Base-by-base conservation (phyloP, 2,113 vertebrate species). In the Cyprinodon tularosa region DNA sequence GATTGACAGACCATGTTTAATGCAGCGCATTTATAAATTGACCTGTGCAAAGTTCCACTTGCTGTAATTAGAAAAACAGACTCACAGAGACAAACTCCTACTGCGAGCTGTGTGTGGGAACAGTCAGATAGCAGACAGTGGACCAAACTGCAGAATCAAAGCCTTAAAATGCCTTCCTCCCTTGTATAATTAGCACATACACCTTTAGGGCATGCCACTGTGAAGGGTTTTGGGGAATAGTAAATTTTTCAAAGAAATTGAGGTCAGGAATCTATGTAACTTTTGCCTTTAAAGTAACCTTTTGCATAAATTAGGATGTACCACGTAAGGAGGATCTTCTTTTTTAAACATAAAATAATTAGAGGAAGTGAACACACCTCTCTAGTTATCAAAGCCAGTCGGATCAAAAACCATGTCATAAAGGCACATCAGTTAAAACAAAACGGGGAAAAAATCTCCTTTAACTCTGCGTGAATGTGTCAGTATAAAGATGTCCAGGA, bases 341-440 rank as follows among this genome's bases (percentile, higher is more conserved):
- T 61, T 72, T 20, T 14, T 15, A 62, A 48, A 68, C 38, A 61
- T 50, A 37, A 66, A 57, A 39, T 44, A 65, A 60, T 48, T 22
- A 48, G 68, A 66, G n/a, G 36, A 44, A 6, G 8, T 9, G 22
- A n/a, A 20, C 64, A 47, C 15, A 62, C n/a, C 59, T 62, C 42
- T 44, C 38, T 4, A 11, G 13, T 22, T 77, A 47, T 62, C 29
- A 62, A 45, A 78, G 70, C n/a, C 37, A 62, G 14, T 60, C n/a
- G 63, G 73, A 78, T 74, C 7, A 69, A 66, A 83, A 66, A 12
- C 63, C 42, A 38, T 80, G 72, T 63, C 70, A 72, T 62, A 74
- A 74, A 71, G 61, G 64, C 39, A 72, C 47, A 64, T 74, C 59
- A 22, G 37, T 38, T n/a, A 8, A 37, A 9, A n/a, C 61, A 47